Conservation (phyloP, 2,888 invertebrate genomes). For the Linyphia triangularis region DNA sequence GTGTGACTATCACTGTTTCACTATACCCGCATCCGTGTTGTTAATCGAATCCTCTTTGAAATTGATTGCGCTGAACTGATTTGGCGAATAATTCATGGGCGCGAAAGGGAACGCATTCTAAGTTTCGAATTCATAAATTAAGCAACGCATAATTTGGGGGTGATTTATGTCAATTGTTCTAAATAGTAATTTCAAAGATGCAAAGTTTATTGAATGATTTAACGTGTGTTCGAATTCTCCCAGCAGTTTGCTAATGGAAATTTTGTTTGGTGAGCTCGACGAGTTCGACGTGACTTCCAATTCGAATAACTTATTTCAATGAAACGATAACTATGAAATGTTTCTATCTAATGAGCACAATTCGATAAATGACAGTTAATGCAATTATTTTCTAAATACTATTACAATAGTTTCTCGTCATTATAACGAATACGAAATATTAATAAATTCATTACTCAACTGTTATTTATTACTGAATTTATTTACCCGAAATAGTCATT, state of each 20-base stretch:
- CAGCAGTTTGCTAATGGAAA: conserved; percentile 47
- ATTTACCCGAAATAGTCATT: too few species aligned
- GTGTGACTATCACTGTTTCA: conserved; percentile 43
- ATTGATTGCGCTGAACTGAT: conserved; percentile 65
- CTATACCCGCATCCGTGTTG: conserved; percentile 4
- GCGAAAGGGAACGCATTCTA: conserved; percentile 52
- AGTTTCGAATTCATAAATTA: conserved; percentile 70
- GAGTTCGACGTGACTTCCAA: conserved; percentile 40
- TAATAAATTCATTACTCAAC: too few species aligned
- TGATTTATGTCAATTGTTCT: conserved; percentile 72
- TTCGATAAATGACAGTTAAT: neutral
- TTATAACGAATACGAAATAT: too few species aligned
- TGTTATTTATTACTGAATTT: too few species aligned
- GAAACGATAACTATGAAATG: conserved; percentile 5
- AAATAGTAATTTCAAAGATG: conserved; percentile 74
- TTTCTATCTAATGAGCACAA: neutral
- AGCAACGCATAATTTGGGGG: conserved; percentile 46
- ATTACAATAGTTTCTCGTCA: too few species aligned
- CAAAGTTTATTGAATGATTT: conserved; percentile 73
- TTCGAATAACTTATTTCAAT: neutral
- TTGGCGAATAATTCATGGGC: conserved; percentile 56
- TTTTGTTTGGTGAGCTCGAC: conserved; percentile 48
- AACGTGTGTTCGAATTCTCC: conserved; percentile 13
- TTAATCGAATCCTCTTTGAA: conserved; percentile 60
- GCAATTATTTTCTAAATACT: neutral